Evolutionary conservation across 2,797 vertebrate species (phyloP), one percentile per base, ranked within the genome.

Genomic region (Tragopan temminckii): DNA sequence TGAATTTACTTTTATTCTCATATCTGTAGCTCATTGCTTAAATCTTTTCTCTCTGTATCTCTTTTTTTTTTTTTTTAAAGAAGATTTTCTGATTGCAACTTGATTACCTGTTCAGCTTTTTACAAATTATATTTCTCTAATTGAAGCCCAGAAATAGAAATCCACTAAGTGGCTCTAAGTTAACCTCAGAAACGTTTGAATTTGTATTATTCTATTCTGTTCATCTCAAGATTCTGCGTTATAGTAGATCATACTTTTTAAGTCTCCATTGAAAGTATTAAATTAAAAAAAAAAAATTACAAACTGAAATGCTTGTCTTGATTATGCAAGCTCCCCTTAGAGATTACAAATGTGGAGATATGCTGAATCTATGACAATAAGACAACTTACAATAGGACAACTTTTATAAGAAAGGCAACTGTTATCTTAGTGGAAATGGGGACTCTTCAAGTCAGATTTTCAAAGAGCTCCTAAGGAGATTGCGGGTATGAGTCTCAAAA

Each of bases 31-130:
- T 85, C 66, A 40, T 85, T 94, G 66, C 94, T 93, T 89, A 70
- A 93, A 91, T 94, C 23, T 94, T 90, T 86, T 92, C 59, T 94
- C 58, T 87, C 23, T 72, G 4, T 68, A 24, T 76, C 64, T 72
- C 5, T 13, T 50, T 85, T 90, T n/a, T 77, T 90, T n/a, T 77
- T 79, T 61, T 31, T 3, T 48, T 24, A 13, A 27, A 50, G 25
- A 84, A 91, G 66, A 94, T 79, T 89, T 91, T 63, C 52, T 96
- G 93, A 95, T 95, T 95, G 70, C 70, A 79, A 68, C 95, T 93
- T 89, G 89, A 95, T 94, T 93, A 92, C 59, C 70, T 94, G 85
- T 91, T 95, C 87, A 74, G 43, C 29, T n/a, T 92, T 95, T 92
- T 91, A 70, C 58, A 94, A 92, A 95, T 94, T 88, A 78, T 57